A percentile compares a stretch with the other conserved stretches of the same genome.
Evolutionary conservation across 2,888 invertebrate species (phyloP).

Genomic region (Nycteola revayana): DNA sequence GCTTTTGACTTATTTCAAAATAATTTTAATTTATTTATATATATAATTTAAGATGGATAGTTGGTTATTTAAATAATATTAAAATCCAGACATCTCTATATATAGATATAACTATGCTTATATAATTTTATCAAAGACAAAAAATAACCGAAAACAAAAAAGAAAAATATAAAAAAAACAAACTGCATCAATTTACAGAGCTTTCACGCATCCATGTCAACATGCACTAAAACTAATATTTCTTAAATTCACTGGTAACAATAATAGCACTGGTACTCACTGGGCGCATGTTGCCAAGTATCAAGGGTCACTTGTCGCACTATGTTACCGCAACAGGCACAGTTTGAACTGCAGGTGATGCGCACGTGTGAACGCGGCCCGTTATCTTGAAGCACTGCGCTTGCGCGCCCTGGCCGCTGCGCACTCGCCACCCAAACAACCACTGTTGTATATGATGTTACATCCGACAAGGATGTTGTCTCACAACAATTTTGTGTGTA

Average conservation of each 20-base stretch:
- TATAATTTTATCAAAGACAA: no score
- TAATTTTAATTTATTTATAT: no score
- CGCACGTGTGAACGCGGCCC: slow-evolving; percentile 49
- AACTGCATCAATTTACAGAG: no score
- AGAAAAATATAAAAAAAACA: no score
- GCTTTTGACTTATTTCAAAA: no score
- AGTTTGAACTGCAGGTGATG: slow-evolving; percentile 19
- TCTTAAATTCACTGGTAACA: no score
- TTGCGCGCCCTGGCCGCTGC: slow-evolving; percentile 35
- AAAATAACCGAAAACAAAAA: no score
- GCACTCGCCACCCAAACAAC: slow-evolving; percentile 43
- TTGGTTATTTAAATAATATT: no score
- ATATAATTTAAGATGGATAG: no score
- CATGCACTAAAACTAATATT: no score
- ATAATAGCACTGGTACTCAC: slow-evolving; percentile 61
- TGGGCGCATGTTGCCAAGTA: slow-evolving; percentile 61
- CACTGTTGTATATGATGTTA: slow-evolving; percentile 37
- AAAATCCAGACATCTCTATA: no score
- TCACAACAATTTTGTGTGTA: slow-evolving; percentile 10
- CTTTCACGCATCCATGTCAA: slow-evolving; percentile 6
- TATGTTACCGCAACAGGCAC: slow-evolving; percentile 31
- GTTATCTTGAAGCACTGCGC: slow-evolving; percentile 50
- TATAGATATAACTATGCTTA: no score
- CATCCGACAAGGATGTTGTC: slow-evolving; percentile 29
- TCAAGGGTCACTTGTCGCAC: slow-evolving; percentile 38